phyloP scores from a whole-genome alignment of 2,113 vertebrate species.

The Microcebus murinus region DNA sequence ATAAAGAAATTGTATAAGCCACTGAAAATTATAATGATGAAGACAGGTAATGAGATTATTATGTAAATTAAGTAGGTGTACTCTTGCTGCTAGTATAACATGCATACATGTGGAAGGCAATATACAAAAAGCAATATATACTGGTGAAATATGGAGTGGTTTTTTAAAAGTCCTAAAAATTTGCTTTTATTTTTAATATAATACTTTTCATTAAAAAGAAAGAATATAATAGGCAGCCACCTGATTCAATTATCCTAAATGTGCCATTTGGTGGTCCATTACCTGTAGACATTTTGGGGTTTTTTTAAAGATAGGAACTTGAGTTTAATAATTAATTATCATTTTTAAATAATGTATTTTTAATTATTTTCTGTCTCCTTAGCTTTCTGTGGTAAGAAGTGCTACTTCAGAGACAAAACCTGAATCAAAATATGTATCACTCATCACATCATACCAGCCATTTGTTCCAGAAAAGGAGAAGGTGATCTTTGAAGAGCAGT shows the following conservation, averaged over 20 bases:
- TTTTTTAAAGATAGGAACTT: neutral
- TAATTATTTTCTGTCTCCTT: constrained; percentile 52
- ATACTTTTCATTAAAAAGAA: constrained; percentile 6
- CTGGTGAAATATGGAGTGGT: neutral
- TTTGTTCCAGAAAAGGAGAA: neutral
- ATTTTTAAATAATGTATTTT: neutral
- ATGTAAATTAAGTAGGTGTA: neutral
- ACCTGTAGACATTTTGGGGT: neutral
- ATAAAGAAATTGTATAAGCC: neutral
- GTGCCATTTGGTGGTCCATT: neutral
- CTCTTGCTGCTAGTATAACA: neutral
- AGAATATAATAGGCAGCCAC: neutral
- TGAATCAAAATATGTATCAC: constrained; percentile 63
- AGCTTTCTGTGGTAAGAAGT: constrained; percentile 82
- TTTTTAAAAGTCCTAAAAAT: neutral
- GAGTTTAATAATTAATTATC: neutral
- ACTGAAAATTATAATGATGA: neutral
- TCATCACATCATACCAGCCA: constrained; percentile 31
- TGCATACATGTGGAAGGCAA: neutral
- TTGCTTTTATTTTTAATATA: neutral
- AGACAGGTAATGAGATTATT: neutral
- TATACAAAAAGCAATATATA: neutral
- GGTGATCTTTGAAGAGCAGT: neutral
- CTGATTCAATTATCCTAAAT: neutral
- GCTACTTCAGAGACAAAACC: constrained; percentile 69